Conservation (phyloP, 2,113 vertebrate genomes). For the Nothobranchius furzeri region DNA sequence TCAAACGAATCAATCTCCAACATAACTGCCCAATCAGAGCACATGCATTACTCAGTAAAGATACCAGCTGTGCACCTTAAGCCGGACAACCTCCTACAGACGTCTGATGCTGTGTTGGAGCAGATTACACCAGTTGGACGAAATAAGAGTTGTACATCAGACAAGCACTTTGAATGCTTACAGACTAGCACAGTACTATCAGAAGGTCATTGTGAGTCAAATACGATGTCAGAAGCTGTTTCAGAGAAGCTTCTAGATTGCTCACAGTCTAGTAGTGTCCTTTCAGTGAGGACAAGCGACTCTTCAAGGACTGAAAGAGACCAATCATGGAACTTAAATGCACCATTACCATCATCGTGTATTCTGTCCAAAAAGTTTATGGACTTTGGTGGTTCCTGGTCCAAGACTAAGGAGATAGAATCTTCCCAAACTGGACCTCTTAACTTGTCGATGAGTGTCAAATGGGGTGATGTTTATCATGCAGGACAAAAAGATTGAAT, state of each 20-base stretch:
- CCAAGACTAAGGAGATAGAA: slow-evolving; percentile 24
- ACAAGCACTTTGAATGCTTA: slow-evolving; percentile 9
- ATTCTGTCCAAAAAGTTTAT: slow-evolving; percentile 19
- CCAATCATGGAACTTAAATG: slow-evolving; percentile 31
- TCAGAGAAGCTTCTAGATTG: slow-evolving; percentile 30
- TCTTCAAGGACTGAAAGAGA: slow-evolving; percentile 23
- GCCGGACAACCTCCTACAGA: slow-evolving; percentile 3
- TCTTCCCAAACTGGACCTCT: slow-evolving; percentile 13
- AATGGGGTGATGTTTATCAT: slow-evolving; percentile 17
- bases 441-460: slow-evolving; percentile 7
- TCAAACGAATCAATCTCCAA: slow-evolving; percentile 31
- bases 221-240: slow-evolving; percentile 8
- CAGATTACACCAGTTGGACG: slow-evolving; percentile 20
- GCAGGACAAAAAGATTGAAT: slow-evolving; percentile 13
- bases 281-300: slow-evolving; percentile 12
- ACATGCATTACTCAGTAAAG: slow-evolving; percentile 16
- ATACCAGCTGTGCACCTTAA: slow-evolving; percentile 15
- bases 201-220: slow-evolving; percentile 16
- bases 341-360: slow-evolving; percentile 6
- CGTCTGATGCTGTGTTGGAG: slow-evolving; percentile 7
- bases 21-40: slow-evolving; percentile 23
- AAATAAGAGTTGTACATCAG: slow-evolving; percentile 18
- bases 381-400: not conserved
- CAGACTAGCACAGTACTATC: slow-evolving; percentile 14
- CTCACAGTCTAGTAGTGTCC: slow-evolving; percentile 26